A percentile compares a stretch with the other conserved stretches of the same genome.
Evolutionary conservation across 2,113 vertebrate species (phyloP).

Genomic region (Eclectus roratus): DNA sequence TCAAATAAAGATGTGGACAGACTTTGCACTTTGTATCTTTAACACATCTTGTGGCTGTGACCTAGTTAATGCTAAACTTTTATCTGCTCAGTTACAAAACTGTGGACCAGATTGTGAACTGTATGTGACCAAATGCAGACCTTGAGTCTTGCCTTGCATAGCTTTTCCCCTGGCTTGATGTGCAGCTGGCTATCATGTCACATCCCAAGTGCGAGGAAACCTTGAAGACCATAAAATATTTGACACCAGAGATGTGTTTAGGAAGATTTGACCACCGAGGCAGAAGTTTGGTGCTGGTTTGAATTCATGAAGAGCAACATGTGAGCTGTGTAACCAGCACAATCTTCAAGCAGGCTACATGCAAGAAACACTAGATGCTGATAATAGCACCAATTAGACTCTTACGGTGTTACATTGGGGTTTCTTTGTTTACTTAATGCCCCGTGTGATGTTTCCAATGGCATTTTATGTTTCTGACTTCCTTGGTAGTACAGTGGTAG

Average conservation of each 20-base stretch:
- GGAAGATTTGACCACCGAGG: neutral
- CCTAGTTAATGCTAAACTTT: rapidly evolving
- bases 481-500: neutral
- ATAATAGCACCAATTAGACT: neutral
- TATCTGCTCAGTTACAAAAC: rapidly evolving
- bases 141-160: neutral
- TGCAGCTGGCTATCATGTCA: neutral
- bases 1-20: rapidly evolving
- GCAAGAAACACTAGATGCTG: neutral
- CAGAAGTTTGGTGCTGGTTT: neutral
- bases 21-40: rapidly evolving
- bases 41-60: neutral
- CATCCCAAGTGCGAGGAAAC: neutral
- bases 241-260: neutral
- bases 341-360: neutral
- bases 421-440: neutral
- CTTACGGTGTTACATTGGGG: neutral
- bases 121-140: rapidly evolving
- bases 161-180: neutral
- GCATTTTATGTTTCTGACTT: constrained; percentile 4
- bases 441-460: neutral
- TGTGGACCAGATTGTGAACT: neutral
- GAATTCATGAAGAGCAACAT: neutral
- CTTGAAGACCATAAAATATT: neutral
- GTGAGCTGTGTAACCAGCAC: neutral